Percentiles rank a stretch among this genome's conserved stretches.
phyloP scores from a whole-genome alignment of 2,113 vertebrate species.

The Elephas maximus region DNA sequence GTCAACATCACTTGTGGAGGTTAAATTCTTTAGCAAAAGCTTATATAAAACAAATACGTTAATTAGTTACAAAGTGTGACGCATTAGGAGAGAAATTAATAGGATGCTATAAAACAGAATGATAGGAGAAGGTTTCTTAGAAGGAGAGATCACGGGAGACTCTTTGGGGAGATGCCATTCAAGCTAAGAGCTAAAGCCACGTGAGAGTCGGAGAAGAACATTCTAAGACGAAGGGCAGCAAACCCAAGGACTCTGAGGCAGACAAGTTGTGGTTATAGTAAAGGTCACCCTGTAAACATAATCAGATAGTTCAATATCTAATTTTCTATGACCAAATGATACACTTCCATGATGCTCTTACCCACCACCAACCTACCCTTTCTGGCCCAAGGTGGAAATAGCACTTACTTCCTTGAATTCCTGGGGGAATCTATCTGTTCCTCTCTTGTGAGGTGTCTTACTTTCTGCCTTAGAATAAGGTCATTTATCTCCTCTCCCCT shows the following conservation, averaged over 20 bases:
- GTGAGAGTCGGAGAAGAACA: neutral
- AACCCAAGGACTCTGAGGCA: neutral
- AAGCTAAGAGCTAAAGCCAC: neutral
- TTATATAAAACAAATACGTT: neutral
- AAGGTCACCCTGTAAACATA: neutral
- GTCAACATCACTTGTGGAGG: neutral
- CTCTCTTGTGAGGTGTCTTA: neutral
- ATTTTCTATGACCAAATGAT: neutral
- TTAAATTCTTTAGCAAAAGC: neutral
- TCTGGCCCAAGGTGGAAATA: neutral
- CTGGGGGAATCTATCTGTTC: accelerated
- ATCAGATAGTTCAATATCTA: neutral
- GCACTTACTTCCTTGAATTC: neutral
- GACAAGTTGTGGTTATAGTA: neutral
- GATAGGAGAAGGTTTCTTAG: neutral
- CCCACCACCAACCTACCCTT: neutral
- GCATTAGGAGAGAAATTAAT: neutral
- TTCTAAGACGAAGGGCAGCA: neutral
- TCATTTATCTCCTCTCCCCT: neutral
- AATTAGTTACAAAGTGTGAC: neutral
- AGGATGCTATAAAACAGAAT: neutral
- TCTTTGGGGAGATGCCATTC: neutral
- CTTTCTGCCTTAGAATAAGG: neutral
- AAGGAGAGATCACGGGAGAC: neutral
- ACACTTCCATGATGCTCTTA: neutral